Evolutionary conservation across 2,888 invertebrate species (phyloP), one percentile per base, ranked within the genome.

Genomic region (Eilema depressum): DNA sequence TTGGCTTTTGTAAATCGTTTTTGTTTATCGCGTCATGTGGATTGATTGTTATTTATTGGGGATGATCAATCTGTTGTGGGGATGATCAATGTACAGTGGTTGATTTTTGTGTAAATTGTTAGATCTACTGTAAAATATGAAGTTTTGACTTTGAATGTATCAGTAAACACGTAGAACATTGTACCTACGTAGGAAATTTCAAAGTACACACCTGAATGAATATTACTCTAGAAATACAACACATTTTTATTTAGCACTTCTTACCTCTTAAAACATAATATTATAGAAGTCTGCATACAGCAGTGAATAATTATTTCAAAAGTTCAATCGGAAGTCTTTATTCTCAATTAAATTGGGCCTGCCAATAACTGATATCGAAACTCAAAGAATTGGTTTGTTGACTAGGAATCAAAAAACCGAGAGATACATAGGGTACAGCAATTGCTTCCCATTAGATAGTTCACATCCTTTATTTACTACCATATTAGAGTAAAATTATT

Each of bases 1-100:
- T 89, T 94, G 91, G 89, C 86, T 88, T 41, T 88, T 92, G 88
- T 90, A 92, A 84, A 94, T 92, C 90, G 90, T 87, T 90, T 90
- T 90, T 91, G 90, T 92, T 91, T 93, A 91, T 90, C 88, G 89
- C 85, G 78, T 74, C 81, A 73, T 83, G 70, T 85, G 86, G 90
- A 91, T 91, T 90, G 91, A 91, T 91, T 86, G 89, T 88, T 92
- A 88, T 91, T 89, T 90, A 91, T 89, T 84, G 85, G 74, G 77
- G 82, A 76, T 79, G 78, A 88, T 86, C 88, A 85, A 88, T 84
- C 85, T 84, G 85, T 84, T 87, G 81, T 84, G 85, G 74, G 77
- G 82, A 76, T 79, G 78, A 88, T 86, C 88, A 85, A 88, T 76
- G 76, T 81, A 79, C 77, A 70, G 71, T 71, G 79, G 75, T 66